Conservation (phyloP, 2,797 vertebrate genomes). For the Oreonectes daqikongensis region DNA sequence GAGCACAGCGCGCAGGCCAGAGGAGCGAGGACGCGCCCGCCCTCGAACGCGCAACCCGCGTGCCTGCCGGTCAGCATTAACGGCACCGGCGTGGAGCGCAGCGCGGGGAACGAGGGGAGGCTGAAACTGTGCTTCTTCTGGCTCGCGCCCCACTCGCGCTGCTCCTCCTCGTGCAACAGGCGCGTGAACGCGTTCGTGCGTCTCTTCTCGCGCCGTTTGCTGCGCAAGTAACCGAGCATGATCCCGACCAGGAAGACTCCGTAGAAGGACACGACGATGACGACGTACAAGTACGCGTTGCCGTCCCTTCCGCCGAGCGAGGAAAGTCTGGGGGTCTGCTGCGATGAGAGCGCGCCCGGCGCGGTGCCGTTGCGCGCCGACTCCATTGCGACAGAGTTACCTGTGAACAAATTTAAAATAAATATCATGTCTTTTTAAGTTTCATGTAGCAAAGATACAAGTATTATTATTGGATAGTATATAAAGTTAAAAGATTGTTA, state of each 20-base stretch:
- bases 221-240: constrained; percentile 91
- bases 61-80: constrained; percentile 72
- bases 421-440: not conserved
- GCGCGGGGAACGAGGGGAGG: constrained; percentile 67
- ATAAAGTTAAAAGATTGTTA: no score
- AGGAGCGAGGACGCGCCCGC: constrained; percentile 73
- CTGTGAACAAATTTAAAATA: not conserved
- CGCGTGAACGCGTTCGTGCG: constrained; percentile 81
- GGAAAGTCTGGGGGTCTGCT: constrained; percentile 16
- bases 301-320: constrained; percentile 64
- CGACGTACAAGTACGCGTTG: constrained; percentile 88
- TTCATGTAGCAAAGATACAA: no score
- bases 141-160: constrained; percentile 87
- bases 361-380: constrained; percentile 77
- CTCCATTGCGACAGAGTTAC: constrained; percentile 74
- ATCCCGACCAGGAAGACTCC: constrained; percentile 90
- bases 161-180: constrained; percentile 89
- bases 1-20: constrained; percentile 88
- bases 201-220: constrained; percentile 87
- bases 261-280: constrained; percentile 93
- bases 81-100: constrained; percentile 76
- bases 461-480: no score
- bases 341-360: constrained; percentile 51
- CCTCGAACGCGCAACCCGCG: constrained; percentile 73
- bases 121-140: constrained; percentile 77